Evolutionary conservation across 1,140 invertebrate species (phyloP).

Genomic region (Saxidomus purpurata): DNA sequence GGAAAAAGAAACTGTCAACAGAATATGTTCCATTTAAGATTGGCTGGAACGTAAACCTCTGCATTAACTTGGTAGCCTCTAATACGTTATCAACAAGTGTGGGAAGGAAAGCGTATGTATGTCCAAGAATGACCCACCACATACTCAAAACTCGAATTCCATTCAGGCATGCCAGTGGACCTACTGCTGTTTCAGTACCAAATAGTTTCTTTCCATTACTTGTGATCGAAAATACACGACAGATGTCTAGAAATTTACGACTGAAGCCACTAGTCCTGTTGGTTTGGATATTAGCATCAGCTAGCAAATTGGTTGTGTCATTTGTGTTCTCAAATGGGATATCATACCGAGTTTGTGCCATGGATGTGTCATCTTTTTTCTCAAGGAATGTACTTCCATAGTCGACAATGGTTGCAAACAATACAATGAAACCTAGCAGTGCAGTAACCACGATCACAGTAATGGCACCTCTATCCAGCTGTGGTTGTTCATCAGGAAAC

Average conservation of each 20-base stretch:
- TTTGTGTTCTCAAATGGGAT: slow-evolving; percentile 80
- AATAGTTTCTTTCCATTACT: slow-evolving; percentile 20
- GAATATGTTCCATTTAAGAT: slow-evolving; percentile 46
- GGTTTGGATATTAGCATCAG: no score
- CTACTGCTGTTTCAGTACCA: no score
- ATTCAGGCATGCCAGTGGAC: slow-evolving; percentile 36
- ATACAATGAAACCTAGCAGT: background rate
- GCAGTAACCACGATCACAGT: background rate
- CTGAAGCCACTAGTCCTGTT: no score
- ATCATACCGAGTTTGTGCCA: background rate
- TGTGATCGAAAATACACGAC: slow-evolving; percentile 32
- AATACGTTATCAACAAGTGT: background rate
- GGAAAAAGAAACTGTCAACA: slow-evolving; percentile 49
- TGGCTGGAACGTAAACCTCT: slow-evolving; percentile 35
- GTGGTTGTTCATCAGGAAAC: background rate
- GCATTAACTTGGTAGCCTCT: no score
- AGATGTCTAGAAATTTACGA: no score
- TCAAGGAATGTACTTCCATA: no score
- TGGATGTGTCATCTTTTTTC: slow-evolving; percentile 88
- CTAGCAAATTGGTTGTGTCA: background rate
- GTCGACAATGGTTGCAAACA: no score
- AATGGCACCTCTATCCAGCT: no score
- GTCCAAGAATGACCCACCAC: slow-evolving; percentile 52
- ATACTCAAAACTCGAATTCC: slow-evolving; percentile 42
- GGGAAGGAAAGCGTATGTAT: slow-evolving; percentile 21